Conservation (phyloP, 2,797 vertebrate genomes). For the Tauraco hartlaubi region DNA sequence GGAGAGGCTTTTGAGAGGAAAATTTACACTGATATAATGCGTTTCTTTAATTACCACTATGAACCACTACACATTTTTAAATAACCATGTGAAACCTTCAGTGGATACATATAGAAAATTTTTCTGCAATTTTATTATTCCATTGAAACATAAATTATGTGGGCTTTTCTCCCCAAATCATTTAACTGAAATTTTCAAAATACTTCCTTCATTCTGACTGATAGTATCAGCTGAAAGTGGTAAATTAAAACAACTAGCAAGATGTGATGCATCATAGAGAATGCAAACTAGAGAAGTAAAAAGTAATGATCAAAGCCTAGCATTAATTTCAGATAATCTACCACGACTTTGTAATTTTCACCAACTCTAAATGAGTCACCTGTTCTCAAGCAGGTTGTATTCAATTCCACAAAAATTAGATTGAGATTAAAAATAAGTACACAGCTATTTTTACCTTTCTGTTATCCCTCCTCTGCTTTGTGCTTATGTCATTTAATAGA, state of each 20-base stretch:
- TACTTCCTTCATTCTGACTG: not conserved
- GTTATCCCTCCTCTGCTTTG: not conserved
- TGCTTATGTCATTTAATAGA: not conserved
- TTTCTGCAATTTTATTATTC: not conserved
- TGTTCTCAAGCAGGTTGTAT: not conserved
- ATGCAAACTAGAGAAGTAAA: not conserved
- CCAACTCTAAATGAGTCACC: not conserved
- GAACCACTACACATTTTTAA: not conserved
- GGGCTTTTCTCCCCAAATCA: not conserved
- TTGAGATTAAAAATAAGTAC: not conserved
- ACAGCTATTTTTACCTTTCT: slow-evolving; percentile 7
- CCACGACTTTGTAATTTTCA: not conserved
- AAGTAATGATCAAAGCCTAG: not conserved
- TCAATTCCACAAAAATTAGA: not conserved
- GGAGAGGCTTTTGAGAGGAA: not conserved
- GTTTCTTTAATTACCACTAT: not conserved
- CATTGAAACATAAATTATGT: not conserved
- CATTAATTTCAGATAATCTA: not conserved
- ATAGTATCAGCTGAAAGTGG: not conserved
- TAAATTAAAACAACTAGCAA: not conserved
- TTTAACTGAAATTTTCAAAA: not conserved
- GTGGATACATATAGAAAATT: not conserved
- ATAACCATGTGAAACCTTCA: not conserved
- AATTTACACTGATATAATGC: not conserved
- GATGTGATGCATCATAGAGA: not conserved